phyloP scores from a whole-genome alignment of 2,113 vertebrate species.

The Cyanistes caeruleus region DNA sequence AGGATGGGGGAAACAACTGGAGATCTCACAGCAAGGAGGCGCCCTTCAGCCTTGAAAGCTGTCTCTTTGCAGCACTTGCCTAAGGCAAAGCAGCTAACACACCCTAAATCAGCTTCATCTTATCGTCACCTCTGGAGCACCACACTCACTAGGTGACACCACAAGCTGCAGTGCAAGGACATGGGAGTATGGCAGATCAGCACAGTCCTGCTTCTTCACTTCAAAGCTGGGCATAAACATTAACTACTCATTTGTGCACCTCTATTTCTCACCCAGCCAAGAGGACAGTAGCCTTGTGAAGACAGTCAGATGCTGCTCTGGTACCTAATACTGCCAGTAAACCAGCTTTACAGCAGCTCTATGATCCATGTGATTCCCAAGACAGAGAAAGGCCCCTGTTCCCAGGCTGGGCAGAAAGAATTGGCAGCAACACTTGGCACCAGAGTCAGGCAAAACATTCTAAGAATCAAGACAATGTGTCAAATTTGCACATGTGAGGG shows the following conservation, averaged over 20 bases:
- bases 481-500: neutral
- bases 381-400: neutral
- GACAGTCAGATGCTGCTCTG: neutral
- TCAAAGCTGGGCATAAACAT: neutral
- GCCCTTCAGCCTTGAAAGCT: neutral
- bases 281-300: neutral
- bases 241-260: neutral
- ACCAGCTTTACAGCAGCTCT: neutral
- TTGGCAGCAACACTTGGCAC: constrained; percentile 5
- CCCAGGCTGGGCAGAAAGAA: neutral
- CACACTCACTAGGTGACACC: neutral
- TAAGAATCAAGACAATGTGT: constrained; percentile 11
- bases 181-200: neutral
- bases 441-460: neutral
- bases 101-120: neutral
- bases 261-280: neutral
- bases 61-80: neutral
- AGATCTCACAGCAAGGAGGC: neutral
- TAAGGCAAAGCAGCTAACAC: neutral
- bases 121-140: neutral
- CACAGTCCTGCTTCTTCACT: neutral
- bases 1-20: neutral
- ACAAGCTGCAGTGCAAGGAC: neutral
- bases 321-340: neutral
- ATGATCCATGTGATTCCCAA: neutral